A percentile compares a stretch with the other conserved stretches of the same genome.
phyloP scores from a whole-genome alignment of 2,888 invertebrate genomes.

The Caenorhabditis panamensis region DNA sequence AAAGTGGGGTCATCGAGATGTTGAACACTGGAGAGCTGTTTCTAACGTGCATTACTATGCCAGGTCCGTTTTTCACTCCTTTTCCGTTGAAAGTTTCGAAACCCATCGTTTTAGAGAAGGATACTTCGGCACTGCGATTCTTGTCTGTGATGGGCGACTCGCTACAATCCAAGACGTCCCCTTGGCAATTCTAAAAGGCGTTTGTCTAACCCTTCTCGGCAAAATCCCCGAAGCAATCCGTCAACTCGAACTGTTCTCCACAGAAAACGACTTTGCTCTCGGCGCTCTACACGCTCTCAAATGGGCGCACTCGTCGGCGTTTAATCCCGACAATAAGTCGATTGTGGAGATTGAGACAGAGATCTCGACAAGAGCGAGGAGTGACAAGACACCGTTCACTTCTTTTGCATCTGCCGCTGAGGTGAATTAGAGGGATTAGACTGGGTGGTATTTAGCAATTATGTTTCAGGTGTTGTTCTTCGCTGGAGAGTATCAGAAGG shows the following conservation, averaged over 20 bases:
- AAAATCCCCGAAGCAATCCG: conserved; percentile 76
- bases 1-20: conserved; percentile 52
- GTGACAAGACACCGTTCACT: conserved; percentile 50
- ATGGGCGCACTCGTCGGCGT: conserved; percentile 63
- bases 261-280: conserved; percentile 56
- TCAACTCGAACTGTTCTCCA: conserved; percentile 58
- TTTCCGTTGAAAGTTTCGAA: neutral
- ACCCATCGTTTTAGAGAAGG: conserved; percentile 61
- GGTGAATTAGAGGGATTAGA: neutral
- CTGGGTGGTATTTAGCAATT: too few relatives aligned
- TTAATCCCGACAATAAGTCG: conserved; percentile 68
- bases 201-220: conserved; percentile 59
- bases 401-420: conserved; percentile 58
- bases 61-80: conserved; percentile 25
- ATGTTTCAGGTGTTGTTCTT: conserved; percentile 56
- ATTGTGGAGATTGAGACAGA: conserved; percentile 62
- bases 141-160: conserved; percentile 50
- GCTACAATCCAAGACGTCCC: conserved; percentile 40
- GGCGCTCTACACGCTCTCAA: conserved; percentile 62
- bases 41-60: conserved; percentile 61
- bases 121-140: conserved; percentile 67
- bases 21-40: conserved; percentile 49
- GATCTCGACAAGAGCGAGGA: conserved; percentile 29
- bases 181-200: conserved; percentile 58
- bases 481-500: conserved; percentile 40